A percentile compares a stretch with the other conserved stretches of the same genome.
These are phyloP conservation scores for Bhutanitis thaidina DNA, from an alignment of 2,888 invertebrate genomes.

Conservation along the genomic window DNA sequence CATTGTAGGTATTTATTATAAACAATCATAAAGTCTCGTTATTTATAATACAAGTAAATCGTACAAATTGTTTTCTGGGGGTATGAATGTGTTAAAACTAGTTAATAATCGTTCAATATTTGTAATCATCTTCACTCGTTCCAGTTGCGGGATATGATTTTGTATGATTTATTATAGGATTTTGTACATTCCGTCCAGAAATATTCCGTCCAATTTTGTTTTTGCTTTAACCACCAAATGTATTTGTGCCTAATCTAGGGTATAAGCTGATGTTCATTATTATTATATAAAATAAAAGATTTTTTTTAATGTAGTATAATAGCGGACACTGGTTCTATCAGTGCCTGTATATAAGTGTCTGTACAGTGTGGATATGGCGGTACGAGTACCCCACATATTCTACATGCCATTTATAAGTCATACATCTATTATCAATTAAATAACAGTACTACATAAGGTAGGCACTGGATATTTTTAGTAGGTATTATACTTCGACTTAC, in stretches of 20 bases:
- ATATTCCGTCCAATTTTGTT: slow-evolving; percentile 13
- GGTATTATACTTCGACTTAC: no score
- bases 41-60: background rate
- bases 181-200: slow-evolving; percentile 1
- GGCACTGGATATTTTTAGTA: no score
- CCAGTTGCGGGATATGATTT: background rate
- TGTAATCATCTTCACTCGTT: background rate
- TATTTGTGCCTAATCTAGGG: background rate
- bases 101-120: background rate
- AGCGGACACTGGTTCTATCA: no score
- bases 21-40: background rate
- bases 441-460: no score
- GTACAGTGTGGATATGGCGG: no score
- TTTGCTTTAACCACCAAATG: slow-evolving; percentile 12
- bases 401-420: no score
- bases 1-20: no score
- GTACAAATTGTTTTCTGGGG: background rate
- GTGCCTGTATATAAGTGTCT: no score
- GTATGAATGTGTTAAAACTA: background rate
- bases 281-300: no score
- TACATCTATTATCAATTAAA: no score
- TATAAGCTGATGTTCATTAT: background rate
- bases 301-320: no score
- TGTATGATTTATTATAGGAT: background rate
- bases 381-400: no score